These are phyloP conservation scores for Epicampocera succincta DNA, from an alignment of 2,888 invertebrate species.

Conservation along the genomic window DNA sequence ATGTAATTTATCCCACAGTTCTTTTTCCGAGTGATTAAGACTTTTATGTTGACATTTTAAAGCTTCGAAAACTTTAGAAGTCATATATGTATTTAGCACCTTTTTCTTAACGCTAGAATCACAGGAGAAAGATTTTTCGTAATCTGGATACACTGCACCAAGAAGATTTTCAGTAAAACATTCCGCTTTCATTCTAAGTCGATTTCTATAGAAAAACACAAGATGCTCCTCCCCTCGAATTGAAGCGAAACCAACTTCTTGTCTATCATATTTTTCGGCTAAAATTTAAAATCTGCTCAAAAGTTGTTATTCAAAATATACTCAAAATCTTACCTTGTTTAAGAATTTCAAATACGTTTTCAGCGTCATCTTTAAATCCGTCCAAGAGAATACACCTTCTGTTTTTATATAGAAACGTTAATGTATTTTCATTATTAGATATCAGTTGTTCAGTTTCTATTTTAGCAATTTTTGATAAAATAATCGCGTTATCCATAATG, in stretches of 20 bases:
- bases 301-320: background rate
- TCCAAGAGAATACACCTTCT: constrained; percentile 44
- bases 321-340: constrained; percentile 23
- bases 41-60: constrained; percentile 72
- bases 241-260: constrained; percentile 30
- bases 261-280: background rate
- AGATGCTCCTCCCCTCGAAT: constrained; percentile 27
- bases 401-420: constrained; percentile 23
- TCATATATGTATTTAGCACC: constrained; percentile 76
- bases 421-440: background rate
- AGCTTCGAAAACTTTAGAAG: constrained; percentile 75
- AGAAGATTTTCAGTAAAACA: constrained; percentile 63
- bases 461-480: constrained; percentile 61
- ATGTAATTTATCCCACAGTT: constrained; percentile 14
- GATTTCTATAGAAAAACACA: constrained; percentile 18
- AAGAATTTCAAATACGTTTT: constrained; percentile 24
- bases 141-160: constrained; percentile 68
- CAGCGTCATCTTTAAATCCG: constrained; percentile 24
- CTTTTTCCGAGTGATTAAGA: background rate
- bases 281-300: background rate
- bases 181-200: background rate
- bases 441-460: constrained; percentile 4
- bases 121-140: constrained; percentile 9
- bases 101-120: constrained; percentile 45
- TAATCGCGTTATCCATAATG: constrained; percentile 42